These are phyloP conservation scores for Meiosimyza decipiens DNA, from an alignment of 2,888 invertebrate species.

Conservation along the genomic window DNA sequence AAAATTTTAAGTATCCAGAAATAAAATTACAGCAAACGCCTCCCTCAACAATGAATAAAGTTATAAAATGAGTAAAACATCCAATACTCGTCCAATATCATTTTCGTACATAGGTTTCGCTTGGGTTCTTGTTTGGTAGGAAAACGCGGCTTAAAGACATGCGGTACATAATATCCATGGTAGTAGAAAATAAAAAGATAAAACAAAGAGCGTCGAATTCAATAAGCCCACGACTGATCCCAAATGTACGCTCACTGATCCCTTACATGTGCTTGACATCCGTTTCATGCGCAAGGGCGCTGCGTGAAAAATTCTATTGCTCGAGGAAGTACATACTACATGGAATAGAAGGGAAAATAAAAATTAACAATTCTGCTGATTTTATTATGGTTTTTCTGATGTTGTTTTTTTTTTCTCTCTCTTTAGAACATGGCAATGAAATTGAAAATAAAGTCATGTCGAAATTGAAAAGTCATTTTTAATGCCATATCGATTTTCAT, in stretches of 20 bases:
- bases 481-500: constrained; percentile 26
- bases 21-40: not conserved
- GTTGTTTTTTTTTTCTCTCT: not conserved
- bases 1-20: not conserved
- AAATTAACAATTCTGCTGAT: constrained; percentile 6
- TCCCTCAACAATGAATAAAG: constrained; percentile 12
- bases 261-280: constrained; percentile 51
- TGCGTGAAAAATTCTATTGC: not conserved
- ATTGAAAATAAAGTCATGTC: constrained; percentile 9
- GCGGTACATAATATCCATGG: not conserved
- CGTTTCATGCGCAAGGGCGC: constrained; percentile 37
- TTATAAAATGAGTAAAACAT: not conserved
- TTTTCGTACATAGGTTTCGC: no score
- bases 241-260: constrained; percentile 41
- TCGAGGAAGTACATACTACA: not conserved
- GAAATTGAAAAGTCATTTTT: constrained; percentile 21
- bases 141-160: not conserved
- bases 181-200: not conserved
- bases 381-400: not conserved
- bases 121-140: no score
- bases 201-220: not conserved
- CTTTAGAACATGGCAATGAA: not conserved
- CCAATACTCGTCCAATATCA: no score
- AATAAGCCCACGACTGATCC: constrained; percentile 24
- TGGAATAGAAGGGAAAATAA: not conserved